Percentiles rank a stretch among this genome's conserved stretches.
Evolutionary conservation across 2,797 vertebrate genomes (phyloP).

Genomic region (Catamblyrhynchus diadema): DNA sequence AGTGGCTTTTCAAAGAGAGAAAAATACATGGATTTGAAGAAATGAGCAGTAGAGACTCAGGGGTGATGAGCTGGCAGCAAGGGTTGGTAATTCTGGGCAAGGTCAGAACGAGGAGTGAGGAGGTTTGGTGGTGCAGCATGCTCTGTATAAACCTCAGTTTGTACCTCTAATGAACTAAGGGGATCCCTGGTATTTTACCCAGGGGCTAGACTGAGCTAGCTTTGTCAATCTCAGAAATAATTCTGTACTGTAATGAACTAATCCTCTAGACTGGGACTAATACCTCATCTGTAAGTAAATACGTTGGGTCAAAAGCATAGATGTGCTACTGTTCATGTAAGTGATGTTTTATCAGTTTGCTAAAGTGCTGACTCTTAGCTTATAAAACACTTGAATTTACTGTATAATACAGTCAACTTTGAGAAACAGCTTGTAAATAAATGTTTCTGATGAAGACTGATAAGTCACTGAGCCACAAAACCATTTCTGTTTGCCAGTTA

Average conservation of each 20-base stretch:
- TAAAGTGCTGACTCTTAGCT: constrained; percentile 34
- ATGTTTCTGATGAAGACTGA: constrained; percentile 41
- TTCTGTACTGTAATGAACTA: neutral
- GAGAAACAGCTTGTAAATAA: constrained; percentile 57
- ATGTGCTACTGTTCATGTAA: constrained; percentile 34
- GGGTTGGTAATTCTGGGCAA: neutral
- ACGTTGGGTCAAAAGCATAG: constrained; percentile 3
- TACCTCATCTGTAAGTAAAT: neutral
- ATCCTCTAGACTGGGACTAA: neutral
- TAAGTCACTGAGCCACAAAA: constrained; percentile 44
- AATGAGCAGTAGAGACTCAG: neutral
- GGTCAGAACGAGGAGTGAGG: neutral
- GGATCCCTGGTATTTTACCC: neutral
- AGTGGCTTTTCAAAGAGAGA: neutral
- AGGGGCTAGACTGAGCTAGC: neutral
- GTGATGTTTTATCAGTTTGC: constrained; percentile 46
- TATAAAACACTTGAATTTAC: constrained; percentile 39
- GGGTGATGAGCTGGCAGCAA: fast-evolving
- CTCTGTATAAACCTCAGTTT: neutral
- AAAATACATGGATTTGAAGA: neutral
- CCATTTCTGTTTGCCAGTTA: constrained; percentile 37
- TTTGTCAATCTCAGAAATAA: neutral
- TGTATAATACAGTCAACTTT: neutral
- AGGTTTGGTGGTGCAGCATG: neutral
- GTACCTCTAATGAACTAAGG: neutral